phyloP scores from a whole-genome alignment of 2,797 vertebrate genomes.

The Acanthurus tractus region DNA sequence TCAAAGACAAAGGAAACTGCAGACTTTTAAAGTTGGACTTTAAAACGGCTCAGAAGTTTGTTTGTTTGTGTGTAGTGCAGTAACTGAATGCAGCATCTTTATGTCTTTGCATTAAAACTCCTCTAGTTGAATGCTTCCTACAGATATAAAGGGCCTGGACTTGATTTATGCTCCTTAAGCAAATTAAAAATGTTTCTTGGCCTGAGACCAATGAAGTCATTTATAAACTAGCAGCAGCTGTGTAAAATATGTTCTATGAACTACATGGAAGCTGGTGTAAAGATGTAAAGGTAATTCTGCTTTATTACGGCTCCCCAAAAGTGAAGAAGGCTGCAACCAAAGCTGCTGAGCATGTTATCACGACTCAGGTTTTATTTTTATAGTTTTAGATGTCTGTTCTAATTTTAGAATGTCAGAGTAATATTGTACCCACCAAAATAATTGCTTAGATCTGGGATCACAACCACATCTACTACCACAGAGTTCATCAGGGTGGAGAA shows the following conservation, averaged over 20 bases:
- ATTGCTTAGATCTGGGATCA: neutral
- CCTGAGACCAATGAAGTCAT: neutral
- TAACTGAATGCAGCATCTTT: constrained; percentile 6
- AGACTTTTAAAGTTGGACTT: neutral
- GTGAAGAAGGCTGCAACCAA: neutral
- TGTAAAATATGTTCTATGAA: constrained; percentile 8
- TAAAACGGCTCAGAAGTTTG: neutral
- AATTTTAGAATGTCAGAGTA: too few relatives aligned
- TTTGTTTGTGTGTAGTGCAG: neutral
- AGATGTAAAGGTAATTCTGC: neutral
- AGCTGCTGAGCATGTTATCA: neutral
- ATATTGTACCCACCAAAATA: too few relatives aligned
- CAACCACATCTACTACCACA: neutral
- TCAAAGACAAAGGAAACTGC: neutral
- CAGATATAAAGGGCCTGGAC: neutral
- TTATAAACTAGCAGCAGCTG: constrained; percentile 10
- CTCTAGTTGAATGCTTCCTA: neutral
- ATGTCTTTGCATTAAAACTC: constrained; percentile 1
- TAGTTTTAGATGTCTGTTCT: neutral
- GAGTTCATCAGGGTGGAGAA: neutral
- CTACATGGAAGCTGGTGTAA: neutral
- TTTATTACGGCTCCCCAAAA: neutral
- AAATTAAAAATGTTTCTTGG: constrained; percentile 26
- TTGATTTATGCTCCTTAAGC: constrained; percentile 3
- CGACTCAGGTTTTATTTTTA: neutral